Evolutionary conservation across 2,113 vertebrate species (phyloP).

Genomic region (Eonycteris spelaea): DNA sequence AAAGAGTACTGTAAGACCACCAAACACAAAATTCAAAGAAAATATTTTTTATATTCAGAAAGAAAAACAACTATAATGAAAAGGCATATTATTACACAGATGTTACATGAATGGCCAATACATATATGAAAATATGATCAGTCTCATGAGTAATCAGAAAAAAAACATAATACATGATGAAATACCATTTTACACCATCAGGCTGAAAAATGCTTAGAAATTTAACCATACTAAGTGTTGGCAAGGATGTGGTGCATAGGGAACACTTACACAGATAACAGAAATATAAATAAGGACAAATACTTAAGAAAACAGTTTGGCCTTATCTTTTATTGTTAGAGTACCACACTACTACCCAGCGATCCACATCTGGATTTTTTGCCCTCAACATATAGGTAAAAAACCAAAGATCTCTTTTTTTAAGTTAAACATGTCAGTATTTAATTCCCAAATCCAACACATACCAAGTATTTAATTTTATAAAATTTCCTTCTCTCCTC

Average conservation of each 20-base stretch:
- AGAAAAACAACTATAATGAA: not conserved
- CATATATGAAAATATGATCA: not conserved
- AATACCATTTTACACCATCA: not conserved
- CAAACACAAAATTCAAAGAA: not conserved
- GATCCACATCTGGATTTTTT: not conserved
- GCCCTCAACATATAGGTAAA: not conserved
- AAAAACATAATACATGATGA: not conserved
- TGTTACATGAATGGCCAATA: not conserved
- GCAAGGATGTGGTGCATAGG: not conserved
- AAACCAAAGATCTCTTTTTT: not conserved
- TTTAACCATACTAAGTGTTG: not conserved
- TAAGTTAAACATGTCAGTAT: not conserved
- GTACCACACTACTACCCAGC: not conserved
- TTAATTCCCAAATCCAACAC: not conserved
- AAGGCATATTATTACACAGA: not conserved
- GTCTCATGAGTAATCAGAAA: not conserved
- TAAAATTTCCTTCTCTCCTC: not conserved
- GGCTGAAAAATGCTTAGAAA: not conserved
- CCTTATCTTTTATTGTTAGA: not conserved
- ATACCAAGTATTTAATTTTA: not conserved
- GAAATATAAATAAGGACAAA: not conserved
- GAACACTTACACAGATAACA: not conserved
- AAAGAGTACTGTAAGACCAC: not conserved
- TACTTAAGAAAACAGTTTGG: not conserved
- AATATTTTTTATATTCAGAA: not conserved